Evolutionary conservation across 2,888 invertebrate genomes (phyloP), one percentile per base, ranked within the genome.

Genomic region (Itoplectis maculator): DNA sequence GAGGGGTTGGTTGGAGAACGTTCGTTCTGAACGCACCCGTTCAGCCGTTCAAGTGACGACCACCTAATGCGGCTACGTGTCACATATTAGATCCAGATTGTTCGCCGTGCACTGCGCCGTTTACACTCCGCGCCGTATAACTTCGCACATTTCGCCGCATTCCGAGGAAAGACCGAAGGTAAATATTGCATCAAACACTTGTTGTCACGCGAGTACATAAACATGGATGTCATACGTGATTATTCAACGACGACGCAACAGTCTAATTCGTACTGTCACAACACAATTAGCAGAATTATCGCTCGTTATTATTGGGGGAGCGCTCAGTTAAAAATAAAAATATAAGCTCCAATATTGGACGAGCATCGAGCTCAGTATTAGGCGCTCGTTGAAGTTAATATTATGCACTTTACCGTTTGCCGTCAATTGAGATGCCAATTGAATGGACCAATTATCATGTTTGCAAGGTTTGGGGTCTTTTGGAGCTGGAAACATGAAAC

Each of bases 71-170:
- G 47, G 37, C 68, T 68, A 68, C 68, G 68, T 68, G 68, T 68
- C 68, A 68, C 68, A 49, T 49, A 35, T 49, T 11, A 11, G 49
- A 20, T 54, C 42, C 68, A 68, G 68, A 68, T 68, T 68, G 68
- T 68, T 68, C 68, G 49, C 49, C 35, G 49, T 29, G 15, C 68
- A 18, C 49, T 68, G 49, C 66, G 49, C 68, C 4, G 35, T 18
- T 11, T 18, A 49, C 18, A 8, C 11, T 29, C 37, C 49, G 13
- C 49, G 35, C 18, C 18, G 35, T 49, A 5, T 51, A 15, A 54
- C 20, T 4, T 23, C 6, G 11, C 23, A 11, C 23, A 4, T 54
- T 54, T 70, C 70, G 23, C 23, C 56, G 54, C 11, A 23, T 56
- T 56, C 42, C 23, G 15, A 40, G 18, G n/a, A 54, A 54, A 40